Evolutionary conservation across 2,888 invertebrate species (phyloP).

Genomic region (Dermolepida albohirtum): DNA sequence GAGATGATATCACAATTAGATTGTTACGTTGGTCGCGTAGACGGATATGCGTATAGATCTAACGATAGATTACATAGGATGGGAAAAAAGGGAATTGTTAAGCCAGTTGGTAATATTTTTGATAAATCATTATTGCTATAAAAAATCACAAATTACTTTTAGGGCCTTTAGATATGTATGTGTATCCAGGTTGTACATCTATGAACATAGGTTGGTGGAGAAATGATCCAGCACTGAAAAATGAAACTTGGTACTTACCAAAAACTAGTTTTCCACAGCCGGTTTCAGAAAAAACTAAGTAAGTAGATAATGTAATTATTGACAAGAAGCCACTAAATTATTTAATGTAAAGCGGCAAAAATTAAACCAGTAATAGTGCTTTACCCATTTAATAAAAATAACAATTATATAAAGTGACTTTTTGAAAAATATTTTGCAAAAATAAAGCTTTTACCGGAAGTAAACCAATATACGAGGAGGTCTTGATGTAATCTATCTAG

Average conservation of each 20-base stretch:
- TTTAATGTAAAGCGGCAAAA: too few species aligned
- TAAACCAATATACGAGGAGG: too few species aligned
- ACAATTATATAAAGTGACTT: too few species aligned
- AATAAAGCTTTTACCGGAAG: too few species aligned
- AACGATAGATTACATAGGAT: constrained; percentile 65
- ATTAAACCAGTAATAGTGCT: too few species aligned
- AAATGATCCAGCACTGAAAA: constrained; percentile 63
- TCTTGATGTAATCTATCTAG: too few species aligned
- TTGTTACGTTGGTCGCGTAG: constrained; percentile 67
- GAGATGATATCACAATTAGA: constrained; percentile 61
- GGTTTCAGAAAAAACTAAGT: constrained; percentile 63
- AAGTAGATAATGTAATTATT: too few species aligned
- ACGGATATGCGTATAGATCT: constrained; percentile 71
- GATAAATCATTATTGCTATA: neutral
- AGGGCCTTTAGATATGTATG: constrained; percentile 68
- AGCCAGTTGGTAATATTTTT: constrained; percentile 61
- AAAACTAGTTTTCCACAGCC: constrained; percentile 64
- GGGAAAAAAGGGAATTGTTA: constrained; percentile 68
- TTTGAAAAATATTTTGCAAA: too few species aligned
- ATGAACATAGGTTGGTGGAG: constrained; percentile 68
- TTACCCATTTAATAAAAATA: too few species aligned
- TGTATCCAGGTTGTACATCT: constrained; percentile 65
- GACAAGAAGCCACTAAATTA: too few species aligned
- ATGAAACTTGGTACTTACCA: constrained; percentile 65
- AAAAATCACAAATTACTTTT: constrained; percentile 1